These are phyloP conservation scores for Flexamia atlantica DNA, from an alignment of 2,888 invertebrate genomes.

Conservation along the genomic window DNA sequence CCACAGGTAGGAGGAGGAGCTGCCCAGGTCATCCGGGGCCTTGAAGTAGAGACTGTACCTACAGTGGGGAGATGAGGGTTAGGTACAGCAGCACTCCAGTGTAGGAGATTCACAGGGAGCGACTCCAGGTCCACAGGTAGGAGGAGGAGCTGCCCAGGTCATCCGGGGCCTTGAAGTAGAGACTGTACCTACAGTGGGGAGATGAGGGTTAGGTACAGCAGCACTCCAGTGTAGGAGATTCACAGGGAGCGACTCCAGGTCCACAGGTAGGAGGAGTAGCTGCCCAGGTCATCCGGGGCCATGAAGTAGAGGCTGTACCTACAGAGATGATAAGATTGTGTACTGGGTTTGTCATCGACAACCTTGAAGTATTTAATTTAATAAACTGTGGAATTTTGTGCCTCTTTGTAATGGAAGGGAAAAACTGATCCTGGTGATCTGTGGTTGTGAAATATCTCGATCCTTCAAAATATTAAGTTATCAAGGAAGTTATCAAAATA, in stretches of 20 bases:
- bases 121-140: slow-evolving; percentile 38
- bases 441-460: too few relatives aligned
- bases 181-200: not conserved
- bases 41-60: slow-evolving; percentile 28
- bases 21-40: slow-evolving; percentile 22
- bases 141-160: slow-evolving; percentile 27
- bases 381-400: too few relatives aligned
- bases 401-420: too few relatives aligned
- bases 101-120: slow-evolving; percentile 17
- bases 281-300: slow-evolving; percentile 8
- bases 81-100: not conserved
- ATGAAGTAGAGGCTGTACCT: slow-evolving; percentile 1
- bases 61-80: not conserved
- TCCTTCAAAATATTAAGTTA: too few relatives aligned
- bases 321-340: too few relatives aligned
- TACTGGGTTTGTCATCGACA: too few relatives aligned
- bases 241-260: slow-evolving; percentile 11
- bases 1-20: slow-evolving; percentile 39
- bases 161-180: slow-evolving; percentile 23
- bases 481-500: too few relatives aligned
- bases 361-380: too few relatives aligned
- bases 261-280: slow-evolving; percentile 28
- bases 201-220: not conserved
- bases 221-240: not conserved
- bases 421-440: too few relatives aligned